Conservation (phyloP, 2,113 vertebrate species). For the Orientallactaga bullata region DNA sequence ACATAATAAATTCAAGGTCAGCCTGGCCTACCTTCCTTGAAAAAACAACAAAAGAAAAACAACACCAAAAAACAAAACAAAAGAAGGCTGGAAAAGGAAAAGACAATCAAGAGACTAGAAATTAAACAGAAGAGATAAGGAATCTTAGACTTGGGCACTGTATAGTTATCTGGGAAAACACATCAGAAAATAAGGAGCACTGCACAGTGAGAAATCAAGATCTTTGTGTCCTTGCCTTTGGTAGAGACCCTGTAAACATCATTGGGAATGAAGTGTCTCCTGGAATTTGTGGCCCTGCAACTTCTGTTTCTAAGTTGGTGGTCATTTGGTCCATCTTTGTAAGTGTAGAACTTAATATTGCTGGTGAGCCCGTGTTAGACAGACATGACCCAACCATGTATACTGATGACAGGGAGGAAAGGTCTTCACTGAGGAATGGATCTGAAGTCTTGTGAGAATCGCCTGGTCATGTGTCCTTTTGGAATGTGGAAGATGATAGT, state of each 20-base stretch:
- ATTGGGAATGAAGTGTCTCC: background rate
- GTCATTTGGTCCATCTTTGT: background rate
- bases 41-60: background rate
- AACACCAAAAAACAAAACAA: background rate
- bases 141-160: background rate
- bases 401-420: background rate
- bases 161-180: background rate
- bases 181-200: background rate
- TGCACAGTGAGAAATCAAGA: background rate
- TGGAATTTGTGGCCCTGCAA: background rate
- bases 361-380: background rate
- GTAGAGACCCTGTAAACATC: background rate
- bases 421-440: background rate
- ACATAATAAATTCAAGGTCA: too few species aligned
- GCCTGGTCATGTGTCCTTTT: background rate
- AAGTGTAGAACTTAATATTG: background rate
- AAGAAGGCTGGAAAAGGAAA: background rate
- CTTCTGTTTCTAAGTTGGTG: background rate
- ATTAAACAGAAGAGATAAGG: background rate
- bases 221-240: background rate
- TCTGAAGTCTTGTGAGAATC: background rate
- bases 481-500: background rate
- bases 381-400: background rate
- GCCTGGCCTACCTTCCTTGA: too few species aligned
- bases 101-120: background rate